Evolutionary conservation across 2,113 vertebrate species (phyloP).

Genomic region (Mugil cephalus): DNA sequence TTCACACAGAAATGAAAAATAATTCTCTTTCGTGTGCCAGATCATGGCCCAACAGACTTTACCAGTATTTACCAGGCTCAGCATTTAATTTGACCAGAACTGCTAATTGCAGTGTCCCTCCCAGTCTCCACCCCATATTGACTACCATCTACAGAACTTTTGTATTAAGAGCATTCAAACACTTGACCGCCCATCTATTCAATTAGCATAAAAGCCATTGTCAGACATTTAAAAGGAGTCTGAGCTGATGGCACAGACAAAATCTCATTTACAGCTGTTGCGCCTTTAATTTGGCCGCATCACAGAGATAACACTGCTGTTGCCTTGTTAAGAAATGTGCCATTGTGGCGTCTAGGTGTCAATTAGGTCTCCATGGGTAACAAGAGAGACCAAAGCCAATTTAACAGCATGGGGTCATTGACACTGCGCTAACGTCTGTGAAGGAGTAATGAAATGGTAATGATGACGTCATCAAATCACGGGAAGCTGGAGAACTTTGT

Average conservation of each 20-base stretch:
- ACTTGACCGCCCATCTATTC: constrained; percentile 1
- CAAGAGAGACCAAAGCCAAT: constrained; percentile 48
- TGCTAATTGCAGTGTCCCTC: constrained; percentile 39
- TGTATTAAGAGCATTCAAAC: constrained; percentile 5
- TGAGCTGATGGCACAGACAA: constrained; percentile 4
- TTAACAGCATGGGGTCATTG: constrained; percentile 50
- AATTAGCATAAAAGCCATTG: constrained; percentile 40
- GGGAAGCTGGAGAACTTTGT: background rate
- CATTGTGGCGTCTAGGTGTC: constrained; percentile 45
- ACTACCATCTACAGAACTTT: constrained; percentile 1
- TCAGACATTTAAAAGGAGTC: constrained; percentile 25
- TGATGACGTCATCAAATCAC: constrained; percentile 1
- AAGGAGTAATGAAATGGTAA: constrained; percentile 32
- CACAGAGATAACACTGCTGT: constrained; percentile 25
- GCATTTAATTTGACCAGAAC: constrained; percentile 36
- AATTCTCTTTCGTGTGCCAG: background rate
- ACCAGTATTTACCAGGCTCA: too few species aligned
- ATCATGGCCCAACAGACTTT: background rate
- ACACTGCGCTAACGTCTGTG: constrained; percentile 41
- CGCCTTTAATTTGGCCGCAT: constrained; percentile 16
- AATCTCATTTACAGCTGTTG: constrained; percentile 34
- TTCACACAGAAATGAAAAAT: background rate
- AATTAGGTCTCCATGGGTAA: constrained; percentile 52
- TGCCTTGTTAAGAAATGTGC: constrained; percentile 4
- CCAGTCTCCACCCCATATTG: constrained; percentile 29